phyloP scores from a whole-genome alignment of 2,113 vertebrate genomes.

The Corythoichthys intestinalis region DNA sequence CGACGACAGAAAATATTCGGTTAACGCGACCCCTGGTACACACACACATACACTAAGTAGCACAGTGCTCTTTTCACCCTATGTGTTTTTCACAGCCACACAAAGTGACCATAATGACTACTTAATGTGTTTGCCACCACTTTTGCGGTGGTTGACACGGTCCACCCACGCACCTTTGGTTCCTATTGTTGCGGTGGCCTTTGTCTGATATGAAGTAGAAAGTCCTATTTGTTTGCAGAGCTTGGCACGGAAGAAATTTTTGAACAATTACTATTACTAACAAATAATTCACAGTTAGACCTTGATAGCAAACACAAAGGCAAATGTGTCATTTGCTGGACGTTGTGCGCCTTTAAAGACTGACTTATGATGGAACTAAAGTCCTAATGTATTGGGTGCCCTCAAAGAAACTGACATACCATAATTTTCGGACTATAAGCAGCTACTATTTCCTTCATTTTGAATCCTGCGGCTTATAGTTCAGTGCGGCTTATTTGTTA shows the following conservation, averaged over 20 bases:
- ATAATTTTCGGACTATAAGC: too few species aligned
- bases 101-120: not conserved
- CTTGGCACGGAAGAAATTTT: slow-evolving; percentile 29
- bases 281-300: slow-evolving; percentile 15
- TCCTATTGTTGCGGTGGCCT: slow-evolving; percentile 13
- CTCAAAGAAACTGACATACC: too few species aligned
- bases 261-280: slow-evolving; percentile 33
- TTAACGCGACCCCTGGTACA: too few species aligned
- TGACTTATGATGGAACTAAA: not conserved
- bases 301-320: slow-evolving; percentile 22
- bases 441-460: too few species aligned
- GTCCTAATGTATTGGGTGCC: too few species aligned
- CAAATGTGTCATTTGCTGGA: slow-evolving; percentile 12
- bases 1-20: too few species aligned
- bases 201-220: slow-evolving; percentile 26
- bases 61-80: not conserved
- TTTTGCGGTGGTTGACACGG: not conserved
- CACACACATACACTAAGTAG: not conserved
- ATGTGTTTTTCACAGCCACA: not conserved
- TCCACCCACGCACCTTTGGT: not conserved
- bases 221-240: slow-evolving; percentile 27
- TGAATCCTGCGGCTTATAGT: too few species aligned
- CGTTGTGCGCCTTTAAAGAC: slow-evolving; percentile 6
- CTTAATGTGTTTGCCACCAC: not conserved
- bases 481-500: too few species aligned